These are phyloP conservation scores for Catharus minimus DNA, from an alignment of 2,113 vertebrate genomes.

Conservation along the genomic window DNA sequence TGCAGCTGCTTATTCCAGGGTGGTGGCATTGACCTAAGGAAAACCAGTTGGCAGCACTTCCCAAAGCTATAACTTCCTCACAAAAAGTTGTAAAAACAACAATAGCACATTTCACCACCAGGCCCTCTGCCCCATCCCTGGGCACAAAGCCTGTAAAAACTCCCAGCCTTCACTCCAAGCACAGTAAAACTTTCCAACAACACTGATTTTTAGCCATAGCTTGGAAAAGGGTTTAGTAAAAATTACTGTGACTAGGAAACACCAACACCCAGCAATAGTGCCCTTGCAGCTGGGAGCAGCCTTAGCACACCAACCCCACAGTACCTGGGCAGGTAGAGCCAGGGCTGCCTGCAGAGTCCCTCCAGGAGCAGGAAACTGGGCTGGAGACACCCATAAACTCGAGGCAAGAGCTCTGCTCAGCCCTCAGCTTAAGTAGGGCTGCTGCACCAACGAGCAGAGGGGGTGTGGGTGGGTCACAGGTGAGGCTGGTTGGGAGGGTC, in stretches of 20 bases:
- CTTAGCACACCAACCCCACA: fast-evolving
- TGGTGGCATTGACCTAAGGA: neutral
- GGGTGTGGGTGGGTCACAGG: neutral
- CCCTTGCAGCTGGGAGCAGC: fast-evolving
- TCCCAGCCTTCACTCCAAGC: neutral
- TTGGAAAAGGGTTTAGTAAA: fast-evolving
- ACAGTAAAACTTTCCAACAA: fast-evolving
- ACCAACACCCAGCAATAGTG: fast-evolving
- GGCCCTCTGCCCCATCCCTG: neutral
- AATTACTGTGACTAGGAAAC: fast-evolving
- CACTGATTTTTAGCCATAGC: fast-evolving
- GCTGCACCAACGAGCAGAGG: neutral
- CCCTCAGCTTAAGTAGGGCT: neutral
- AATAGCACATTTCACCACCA: neutral
- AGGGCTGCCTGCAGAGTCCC: fast-evolving
- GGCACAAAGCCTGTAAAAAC: neutral
- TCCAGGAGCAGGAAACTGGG: neutral
- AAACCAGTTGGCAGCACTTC: neutral
- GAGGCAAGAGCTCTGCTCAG: fast-evolving
- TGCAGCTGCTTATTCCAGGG: neutral
- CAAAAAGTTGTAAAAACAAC: neutral
- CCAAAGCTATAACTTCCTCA: neutral
- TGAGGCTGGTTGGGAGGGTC: neutral
- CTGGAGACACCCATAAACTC: fast-evolving
- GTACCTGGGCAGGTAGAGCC: neutral